phyloP scores from a whole-genome alignment of 2,113 vertebrate genomes.

The Carassius carassius region DNA sequence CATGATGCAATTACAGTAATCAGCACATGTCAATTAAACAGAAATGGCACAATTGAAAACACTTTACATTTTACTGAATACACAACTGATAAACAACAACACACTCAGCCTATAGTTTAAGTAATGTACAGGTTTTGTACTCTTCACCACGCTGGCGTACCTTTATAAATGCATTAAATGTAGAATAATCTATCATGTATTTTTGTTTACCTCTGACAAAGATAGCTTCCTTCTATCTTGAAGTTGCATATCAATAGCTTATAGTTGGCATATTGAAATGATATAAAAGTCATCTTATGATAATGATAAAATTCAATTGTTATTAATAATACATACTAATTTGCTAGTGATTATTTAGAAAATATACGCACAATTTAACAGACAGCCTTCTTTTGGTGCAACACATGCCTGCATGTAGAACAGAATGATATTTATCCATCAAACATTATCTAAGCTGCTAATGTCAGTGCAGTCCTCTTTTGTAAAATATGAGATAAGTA shows the following conservation, averaged over 20 bases:
- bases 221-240: background rate
- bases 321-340: background rate
- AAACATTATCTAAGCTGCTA: conserved; percentile 43
- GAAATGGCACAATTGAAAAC: background rate
- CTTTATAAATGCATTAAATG: background rate
- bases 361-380: background rate
- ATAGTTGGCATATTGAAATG: background rate
- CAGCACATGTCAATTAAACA: conserved; percentile 12
- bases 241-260: background rate
- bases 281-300: background rate
- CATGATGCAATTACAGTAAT: conserved; percentile 7
- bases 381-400: conserved; percentile 12
- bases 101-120: background rate
- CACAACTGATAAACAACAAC: background rate
- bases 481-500: conserved; percentile 50
- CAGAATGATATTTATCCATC: conserved; percentile 45
- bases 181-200: background rate
- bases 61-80: background rate
- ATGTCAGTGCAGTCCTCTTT: conserved; percentile 62
- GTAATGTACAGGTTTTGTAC: background rate
- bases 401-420: conserved; percentile 7
- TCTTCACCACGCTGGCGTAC: background rate
- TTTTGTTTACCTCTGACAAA: background rate
- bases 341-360: background rate
- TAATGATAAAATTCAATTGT: background rate